Conservation (phyloP, 2,888 invertebrate species). For the Byasa hedistus region DNA sequence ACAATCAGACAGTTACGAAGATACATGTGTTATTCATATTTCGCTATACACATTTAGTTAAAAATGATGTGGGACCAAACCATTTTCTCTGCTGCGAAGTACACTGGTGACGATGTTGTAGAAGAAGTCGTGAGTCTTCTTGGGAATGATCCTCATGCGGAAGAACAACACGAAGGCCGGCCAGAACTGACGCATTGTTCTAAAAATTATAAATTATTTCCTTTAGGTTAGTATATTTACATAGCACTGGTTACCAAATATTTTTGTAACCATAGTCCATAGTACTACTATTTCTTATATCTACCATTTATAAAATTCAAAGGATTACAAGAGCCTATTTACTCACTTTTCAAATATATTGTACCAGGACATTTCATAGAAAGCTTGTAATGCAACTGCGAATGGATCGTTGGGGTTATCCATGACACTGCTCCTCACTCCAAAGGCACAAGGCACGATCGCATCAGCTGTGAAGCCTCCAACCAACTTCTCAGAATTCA, state of each 20-base stretch:
- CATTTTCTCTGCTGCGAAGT: slow-evolving; percentile 61
- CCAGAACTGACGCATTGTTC: slow-evolving; percentile 75
- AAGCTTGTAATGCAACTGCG: slow-evolving; percentile 69
- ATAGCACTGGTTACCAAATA: too few relatives aligned
- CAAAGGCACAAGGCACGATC: slow-evolving; percentile 73
- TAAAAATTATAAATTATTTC: slow-evolving; percentile 43
- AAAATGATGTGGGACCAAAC: slow-evolving; percentile 36
- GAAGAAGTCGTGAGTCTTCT: slow-evolving; percentile 73
- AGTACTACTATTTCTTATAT: too few relatives aligned
- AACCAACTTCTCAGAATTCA: slow-evolving; percentile 62
- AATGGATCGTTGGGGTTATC: slow-evolving; percentile 67
- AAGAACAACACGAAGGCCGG: slow-evolving; percentile 72
- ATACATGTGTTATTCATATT: too few relatives aligned
- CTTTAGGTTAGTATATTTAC: too few relatives aligned
- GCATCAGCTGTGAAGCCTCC: slow-evolving; percentile 75
- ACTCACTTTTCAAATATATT: slow-evolving; percentile 75
- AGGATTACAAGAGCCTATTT: background rate
- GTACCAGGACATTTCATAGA: slow-evolving; percentile 65
- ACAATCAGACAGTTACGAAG: too few relatives aligned
- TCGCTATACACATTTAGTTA: too few relatives aligned
- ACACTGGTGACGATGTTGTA: slow-evolving; percentile 68
- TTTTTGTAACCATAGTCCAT: too few relatives aligned
- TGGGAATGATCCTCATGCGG: slow-evolving; percentile 70
- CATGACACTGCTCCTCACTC: slow-evolving; percentile 69
- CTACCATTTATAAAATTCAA: too few relatives aligned